phyloP scores from a whole-genome alignment of 2,888 invertebrate species.

The Drosophila meridiana region DNA sequence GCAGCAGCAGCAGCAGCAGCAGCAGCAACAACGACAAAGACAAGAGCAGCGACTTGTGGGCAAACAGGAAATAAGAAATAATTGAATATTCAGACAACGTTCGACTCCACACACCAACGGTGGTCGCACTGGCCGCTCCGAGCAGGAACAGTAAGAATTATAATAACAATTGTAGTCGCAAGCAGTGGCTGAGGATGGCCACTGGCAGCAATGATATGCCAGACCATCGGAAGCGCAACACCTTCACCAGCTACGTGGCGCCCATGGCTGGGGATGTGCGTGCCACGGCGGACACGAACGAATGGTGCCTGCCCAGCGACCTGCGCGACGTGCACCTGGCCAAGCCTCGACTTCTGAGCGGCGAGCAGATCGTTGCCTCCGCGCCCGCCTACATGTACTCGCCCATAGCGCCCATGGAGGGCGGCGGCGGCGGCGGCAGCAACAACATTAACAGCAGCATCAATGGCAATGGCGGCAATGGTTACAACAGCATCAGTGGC shows the following conservation, averaged over 20 bases:
- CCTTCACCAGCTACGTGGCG: slow-evolving; percentile 82
- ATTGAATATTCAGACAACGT: slow-evolving; percentile 71
- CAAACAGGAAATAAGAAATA: slow-evolving; percentile 68
- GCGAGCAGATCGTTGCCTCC: slow-evolving; percentile 91
- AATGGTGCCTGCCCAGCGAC: slow-evolving; percentile 80
- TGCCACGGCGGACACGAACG: slow-evolving; percentile 68
- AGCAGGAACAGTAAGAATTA: slow-evolving; percentile 5
- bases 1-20: slow-evolving; percentile 2
- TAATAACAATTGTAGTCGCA: slow-evolving; percentile 8
- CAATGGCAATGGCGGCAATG: slow-evolving; percentile 86
- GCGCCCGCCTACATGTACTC: slow-evolving; percentile 95
- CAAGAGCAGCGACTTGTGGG: slow-evolving; percentile 5
- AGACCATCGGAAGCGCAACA: slow-evolving; percentile 79
- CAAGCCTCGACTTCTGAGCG: slow-evolving; percentile 72
- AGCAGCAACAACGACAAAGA: slow-evolving; percentile 4
- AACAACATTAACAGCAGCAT: slow-evolving; percentile 86
- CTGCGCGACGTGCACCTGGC: slow-evolving; percentile 79
- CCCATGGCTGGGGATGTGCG: slow-evolving; percentile 75
- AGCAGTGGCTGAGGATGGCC: slow-evolving; percentile 49
- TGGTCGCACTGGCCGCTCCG: slow-evolving; percentile 8
- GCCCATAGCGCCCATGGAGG: slow-evolving; percentile 86
- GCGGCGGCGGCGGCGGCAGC: slow-evolving; percentile 88
- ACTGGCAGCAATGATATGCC: slow-evolving; percentile 66
- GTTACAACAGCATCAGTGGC: slow-evolving; percentile 40
- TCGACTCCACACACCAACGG: slow-evolving; percentile 18